These are phyloP conservation scores for roundworm (Caenorhabditis elegans) DNA, from an alignment of 1,140 invertebrate species.

Conservation along the genomic window DNA sequence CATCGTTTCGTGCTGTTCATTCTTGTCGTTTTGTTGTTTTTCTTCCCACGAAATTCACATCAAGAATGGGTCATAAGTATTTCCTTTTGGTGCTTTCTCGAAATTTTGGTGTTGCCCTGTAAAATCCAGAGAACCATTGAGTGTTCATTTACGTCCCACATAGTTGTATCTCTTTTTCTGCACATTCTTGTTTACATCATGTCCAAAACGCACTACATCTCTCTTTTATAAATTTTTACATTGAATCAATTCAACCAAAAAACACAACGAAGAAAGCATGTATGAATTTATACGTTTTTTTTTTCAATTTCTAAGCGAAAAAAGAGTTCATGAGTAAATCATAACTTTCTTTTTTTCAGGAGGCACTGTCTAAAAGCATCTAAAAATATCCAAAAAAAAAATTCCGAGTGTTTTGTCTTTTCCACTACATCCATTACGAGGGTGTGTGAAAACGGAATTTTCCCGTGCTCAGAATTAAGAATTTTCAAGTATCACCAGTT, in stretches of 20 bases:
- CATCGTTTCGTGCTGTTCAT: too few species aligned
- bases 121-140: background rate
- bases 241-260: constrained; percentile 10
- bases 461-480: background rate
- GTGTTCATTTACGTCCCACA: background rate
- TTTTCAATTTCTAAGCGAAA: too few species aligned
- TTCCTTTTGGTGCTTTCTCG: background rate
- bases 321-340: too few species aligned
- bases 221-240: constrained; percentile 19
- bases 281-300: background rate
- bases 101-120: too few species aligned
- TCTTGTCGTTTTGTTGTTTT: background rate
- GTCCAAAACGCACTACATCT: background rate
- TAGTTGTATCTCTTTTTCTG: background rate
- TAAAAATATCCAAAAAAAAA: background rate
- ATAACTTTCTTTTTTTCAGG: too few species aligned
- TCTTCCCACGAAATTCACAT: background rate
- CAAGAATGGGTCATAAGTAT: background rate
- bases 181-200: constrained; percentile 5
- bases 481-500: too few species aligned
- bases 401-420: background rate
- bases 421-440: background rate
- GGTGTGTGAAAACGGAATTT: background rate
- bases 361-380: too few species aligned
- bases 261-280: background rate